Conservation (phyloP, 2,888 invertebrate genomes). For the Orchestes rusci region DNA sequence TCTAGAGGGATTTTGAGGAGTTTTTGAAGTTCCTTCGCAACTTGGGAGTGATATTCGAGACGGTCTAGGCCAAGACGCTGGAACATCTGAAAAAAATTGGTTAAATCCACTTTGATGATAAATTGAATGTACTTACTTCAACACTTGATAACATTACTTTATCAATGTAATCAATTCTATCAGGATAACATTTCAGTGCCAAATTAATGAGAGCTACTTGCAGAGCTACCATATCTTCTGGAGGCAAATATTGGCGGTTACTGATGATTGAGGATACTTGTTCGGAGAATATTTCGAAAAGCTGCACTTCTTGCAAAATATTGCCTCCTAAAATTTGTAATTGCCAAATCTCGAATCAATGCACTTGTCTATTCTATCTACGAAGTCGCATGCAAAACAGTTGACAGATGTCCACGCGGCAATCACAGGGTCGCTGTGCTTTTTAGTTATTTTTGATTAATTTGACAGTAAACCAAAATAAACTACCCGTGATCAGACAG, state of each 20-base stretch:
- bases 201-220: slow-evolving; percentile 92
- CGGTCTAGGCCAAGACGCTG: slow-evolving; percentile 79
- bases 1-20: slow-evolving; percentile 92
- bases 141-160: slow-evolving; percentile 88
- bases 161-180: slow-evolving; percentile 90
- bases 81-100: slow-evolving; percentile 50
- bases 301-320: slow-evolving; percentile 65
- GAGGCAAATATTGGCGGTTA: slow-evolving; percentile 89
- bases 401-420: too few species aligned
- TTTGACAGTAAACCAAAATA: too few species aligned
- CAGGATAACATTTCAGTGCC: slow-evolving; percentile 94
- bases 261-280: slow-evolving; percentile 93
- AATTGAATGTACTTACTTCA: slow-evolving; percentile 37
- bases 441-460: too few species aligned
- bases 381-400: too few species aligned
- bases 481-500: too few species aligned
- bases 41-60: slow-evolving; percentile 69
- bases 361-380: too few species aligned
- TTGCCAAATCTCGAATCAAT: too few species aligned
- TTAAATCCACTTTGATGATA: background rate
- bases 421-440: too few species aligned
- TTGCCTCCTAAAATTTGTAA: slow-evolving; percentile 27
- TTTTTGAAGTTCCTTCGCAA: slow-evolving; percentile 89
- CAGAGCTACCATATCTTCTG: slow-evolving; percentile 91
- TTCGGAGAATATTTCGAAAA: slow-evolving; percentile 97